Base-by-base conservation (phyloP, 2,113 vertebrate genomes). In the Phylloscopus trochilus region DNA sequence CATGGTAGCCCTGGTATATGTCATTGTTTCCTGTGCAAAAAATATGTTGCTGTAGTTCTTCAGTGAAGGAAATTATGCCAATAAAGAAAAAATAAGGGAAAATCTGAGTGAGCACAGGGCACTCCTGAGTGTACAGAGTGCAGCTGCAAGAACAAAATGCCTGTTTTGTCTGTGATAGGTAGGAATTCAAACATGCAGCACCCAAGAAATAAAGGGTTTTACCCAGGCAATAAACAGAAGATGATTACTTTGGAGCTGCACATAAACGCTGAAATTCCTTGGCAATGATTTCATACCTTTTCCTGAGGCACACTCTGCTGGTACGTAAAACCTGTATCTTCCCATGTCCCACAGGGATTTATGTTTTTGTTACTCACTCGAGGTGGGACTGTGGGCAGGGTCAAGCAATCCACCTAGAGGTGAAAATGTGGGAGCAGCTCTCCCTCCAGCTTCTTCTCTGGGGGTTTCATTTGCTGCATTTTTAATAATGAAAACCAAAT, bases 391-490 rank as follows among this genome's bases (percentile, higher is more conserved):
- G 80, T 93, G 74, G 89, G 93, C 69, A 96, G 90, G 94, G 95
- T 95, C 95, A 96, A 84, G 53, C 60, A 74, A 96, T 92, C 26
- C 76, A 96, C 86, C 64, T 37, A 95, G 77, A 94, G 90, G 95
- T 96, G 94, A 96, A 95, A 84, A 90, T 94, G 73, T 94, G 90
- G 96, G 90, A 95, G 95, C 93, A 96, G 93, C 60, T 90, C 60
- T 93, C 94, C 55, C 62, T 86, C 82, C 64, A 0, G 55, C 72
- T 88, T 90, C 41, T 89, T 78, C 91, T 89, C 83, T 77, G 86
- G 64, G 69, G 63, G 79, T 84, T 94, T 96, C 70, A 87, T 93
- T 94, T 82, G 84, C 89, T 93, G 47, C 7, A 0, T 51, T 94
- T 95, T 95, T 96, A 92, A 94, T 96, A 96, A 93, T 39, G 88